Evolutionary conservation across 2,113 vertebrate species (phyloP), one percentile per base, ranked within the genome.

Genomic region (Nannobrachium achirus): DNA sequence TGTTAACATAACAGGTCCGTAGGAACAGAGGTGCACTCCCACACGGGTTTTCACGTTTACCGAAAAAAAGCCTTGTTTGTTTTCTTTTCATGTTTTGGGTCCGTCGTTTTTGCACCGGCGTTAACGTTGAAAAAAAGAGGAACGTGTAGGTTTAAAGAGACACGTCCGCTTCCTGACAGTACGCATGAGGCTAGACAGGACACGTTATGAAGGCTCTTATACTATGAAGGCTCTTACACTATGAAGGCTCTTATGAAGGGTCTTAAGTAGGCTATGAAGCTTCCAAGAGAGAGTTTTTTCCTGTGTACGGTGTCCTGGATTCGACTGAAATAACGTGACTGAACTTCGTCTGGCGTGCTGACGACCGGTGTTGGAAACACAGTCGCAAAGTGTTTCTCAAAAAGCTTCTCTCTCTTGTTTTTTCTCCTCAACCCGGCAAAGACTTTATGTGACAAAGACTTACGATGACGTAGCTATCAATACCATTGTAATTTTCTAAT

Each of bases 131-230:
- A 33, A 33, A 33, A 33, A 33, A 33, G 8, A 38, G 8, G 46
- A n/a, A 50, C 16, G 20, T 55, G 10, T 1, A 7, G 25, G 50
- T 40, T 53, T 64, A 64, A 64, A 64, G 38, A 16, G 38, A 64
- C 52, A 39, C 49, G 10, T 55, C 10, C 11, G 6, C 25, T 8
- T n/a, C 8, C 2, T 44, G 10, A 20, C 18, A 20, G 19, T 53
- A 25, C 20, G 19, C 20, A 20, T 20, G 19, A 38, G n/a, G 53
- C 53, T 38, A n/a, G 38, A 13, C 53, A 6, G 20, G 16, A 39
- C 15, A 41, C 38, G 16, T 9, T 6, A 40, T 39, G 38, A 49
- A 49, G 19, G 19, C 4, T 48, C n/a, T 25, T 40, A 51, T 6
- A 56, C 48, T 50, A 15, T 14, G 48, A 18, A 19, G 10, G 50